These are phyloP conservation scores for Hipposideros armiger DNA, from an alignment of 2,113 vertebrate genomes.

Conservation along the genomic window DNA sequence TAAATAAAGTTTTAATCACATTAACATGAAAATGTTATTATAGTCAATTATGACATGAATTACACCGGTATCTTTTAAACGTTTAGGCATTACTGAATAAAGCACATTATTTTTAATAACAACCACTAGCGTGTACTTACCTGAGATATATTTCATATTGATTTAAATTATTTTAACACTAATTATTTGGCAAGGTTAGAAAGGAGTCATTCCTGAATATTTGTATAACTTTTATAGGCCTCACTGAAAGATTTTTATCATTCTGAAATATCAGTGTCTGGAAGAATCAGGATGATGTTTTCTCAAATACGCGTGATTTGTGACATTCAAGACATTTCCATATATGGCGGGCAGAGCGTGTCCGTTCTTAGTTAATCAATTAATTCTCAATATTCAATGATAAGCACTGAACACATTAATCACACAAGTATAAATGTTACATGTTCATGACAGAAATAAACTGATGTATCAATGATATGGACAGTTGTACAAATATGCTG, in stretches of 20 bases:
- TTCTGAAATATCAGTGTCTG: not conserved
- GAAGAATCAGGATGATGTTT: not conserved
- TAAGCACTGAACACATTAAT: not conserved
- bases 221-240: not conserved
- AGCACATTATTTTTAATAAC: not conserved
- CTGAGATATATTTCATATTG: not conserved
- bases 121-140: not conserved
- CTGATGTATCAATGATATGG: not conserved
- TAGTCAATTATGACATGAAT: not conserved
- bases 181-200: not conserved
- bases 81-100: not conserved
- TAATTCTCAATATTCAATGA: not conserved
- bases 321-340: not conserved
- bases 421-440: not conserved
- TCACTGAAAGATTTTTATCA: not conserved
- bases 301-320: slow-evolving; percentile 17
- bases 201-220: not conserved
- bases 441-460: not conserved
- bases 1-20: not conserved
- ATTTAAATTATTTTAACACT: slow-evolving; percentile 40
- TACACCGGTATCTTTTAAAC: not conserved
- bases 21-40: not conserved
- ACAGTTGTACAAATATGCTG: not conserved
- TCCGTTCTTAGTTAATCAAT: not conserved
- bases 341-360: not conserved